Evolutionary conservation across 2,888 invertebrate genomes (phyloP).

Genomic region (Gari tellinella): DNA sequence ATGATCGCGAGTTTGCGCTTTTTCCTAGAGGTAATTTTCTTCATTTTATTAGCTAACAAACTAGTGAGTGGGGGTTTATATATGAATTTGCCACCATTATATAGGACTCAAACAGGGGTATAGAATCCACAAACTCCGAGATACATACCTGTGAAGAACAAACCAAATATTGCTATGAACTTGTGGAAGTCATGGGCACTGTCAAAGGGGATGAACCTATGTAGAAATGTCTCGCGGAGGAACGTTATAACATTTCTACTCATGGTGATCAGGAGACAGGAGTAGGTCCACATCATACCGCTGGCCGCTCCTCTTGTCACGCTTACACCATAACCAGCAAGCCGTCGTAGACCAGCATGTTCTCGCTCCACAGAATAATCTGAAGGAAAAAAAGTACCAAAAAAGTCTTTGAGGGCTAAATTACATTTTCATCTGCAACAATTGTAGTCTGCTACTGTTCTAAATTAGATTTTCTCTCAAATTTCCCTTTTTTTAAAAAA

Average conservation of each 20-base stretch:
- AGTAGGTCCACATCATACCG: slow-evolving; percentile 88
- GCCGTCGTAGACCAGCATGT: slow-evolving; percentile 87
- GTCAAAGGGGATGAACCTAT: slow-evolving; percentile 87
- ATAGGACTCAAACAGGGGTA: background rate
- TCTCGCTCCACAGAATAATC: slow-evolving; percentile 87
- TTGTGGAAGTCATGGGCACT: slow-evolving; percentile 87
- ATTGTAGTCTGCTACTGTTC: no score
- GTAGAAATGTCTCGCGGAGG: slow-evolving; percentile 86
- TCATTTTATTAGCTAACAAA: no score
- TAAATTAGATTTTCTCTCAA: no score
- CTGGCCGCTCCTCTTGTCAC: slow-evolving; percentile 88
- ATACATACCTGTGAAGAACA: slow-evolving; percentile 86
- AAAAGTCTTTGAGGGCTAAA: no score
- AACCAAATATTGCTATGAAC: slow-evolving; percentile 86
- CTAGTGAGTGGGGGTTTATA: no score
- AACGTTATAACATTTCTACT: slow-evolving; percentile 87
- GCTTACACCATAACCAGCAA: slow-evolving; percentile 87
- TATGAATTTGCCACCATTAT: background rate
- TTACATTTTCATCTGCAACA: no score
- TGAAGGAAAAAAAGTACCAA: slow-evolving; percentile 75
- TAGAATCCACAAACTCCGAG: background rate
- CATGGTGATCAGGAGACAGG: slow-evolving; percentile 87
- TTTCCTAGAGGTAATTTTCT: no score
- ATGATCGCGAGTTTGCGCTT: no score
- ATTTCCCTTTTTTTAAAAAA: no score